Evolutionary conservation across 2,888 invertebrate species (phyloP), one percentile per base, ranked within the genome.

Genomic region (Lottia gigantea): DNA sequence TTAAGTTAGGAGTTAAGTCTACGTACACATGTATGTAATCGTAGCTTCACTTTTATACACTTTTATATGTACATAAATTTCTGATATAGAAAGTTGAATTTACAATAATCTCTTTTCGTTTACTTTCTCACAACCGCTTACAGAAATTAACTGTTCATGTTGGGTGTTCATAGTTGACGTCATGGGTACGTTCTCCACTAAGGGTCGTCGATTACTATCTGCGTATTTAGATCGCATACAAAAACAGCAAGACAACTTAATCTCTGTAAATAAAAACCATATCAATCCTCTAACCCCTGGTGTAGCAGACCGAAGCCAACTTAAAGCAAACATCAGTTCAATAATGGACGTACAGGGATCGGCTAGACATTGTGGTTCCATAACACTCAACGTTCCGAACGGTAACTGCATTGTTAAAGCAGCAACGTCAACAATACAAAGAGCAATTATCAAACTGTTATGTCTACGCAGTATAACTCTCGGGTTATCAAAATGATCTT

Each of bases 231-330:
- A 19, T 19, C 23, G 55, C 23, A 19, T 23, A 55, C 55, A 55
- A 23, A 19, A 55, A 55, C 55, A 55, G 14, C 55, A 55, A 1
- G 55, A 55, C 8, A 55, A 55, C 19, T 23, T 55, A 15, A 70
- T 62, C 45, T 69, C 69, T 2, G 77, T 76, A 19, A 77, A 49
- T 7, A 71, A 25, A 45, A 76, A 63, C 64, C 76, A 72, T 46
- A 75, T 68, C 15, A 76, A 14, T 2, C 75, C 74, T 62, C 75
- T 68, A 19, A 76, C 26, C 14, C 73, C 71, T 26, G 71, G 68
- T 45, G 64, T 69, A 12, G 73, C 71, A 25, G 77, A 77, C 46
- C 75, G 65, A 69, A 77, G 70, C 77, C 77, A 77, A 64, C 72
- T 71, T 2, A 77, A 70, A 46, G 73, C 73, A 64, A 75, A 75